Conservation (phyloP, 2,113 vertebrate genomes). For the Pomatostomus ruficeps region DNA sequence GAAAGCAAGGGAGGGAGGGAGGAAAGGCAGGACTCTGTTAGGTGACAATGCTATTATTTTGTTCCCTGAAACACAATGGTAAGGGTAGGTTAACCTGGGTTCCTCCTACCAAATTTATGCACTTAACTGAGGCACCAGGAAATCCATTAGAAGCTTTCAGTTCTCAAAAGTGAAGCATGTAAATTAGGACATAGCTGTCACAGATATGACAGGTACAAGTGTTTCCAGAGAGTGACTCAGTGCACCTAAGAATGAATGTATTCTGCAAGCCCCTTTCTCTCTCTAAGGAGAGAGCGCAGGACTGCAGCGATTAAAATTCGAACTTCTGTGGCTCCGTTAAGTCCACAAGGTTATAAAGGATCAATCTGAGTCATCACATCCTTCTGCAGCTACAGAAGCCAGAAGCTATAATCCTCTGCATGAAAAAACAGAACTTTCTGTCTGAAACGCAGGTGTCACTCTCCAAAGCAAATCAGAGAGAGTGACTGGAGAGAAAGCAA, state of each 20-base stretch:
- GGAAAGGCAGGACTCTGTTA: constrained; percentile 4
- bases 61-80: neutral
- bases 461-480: neutral
- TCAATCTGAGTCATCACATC: neutral
- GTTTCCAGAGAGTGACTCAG: neutral
- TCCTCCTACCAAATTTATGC: constrained; percentile 11
- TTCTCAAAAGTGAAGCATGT: neutral
- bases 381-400: neutral
- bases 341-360: neutral
- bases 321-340: neutral
- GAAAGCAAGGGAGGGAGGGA: neutral
- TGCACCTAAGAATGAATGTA: neutral
- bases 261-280: neutral
- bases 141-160: constrained; percentile 7
- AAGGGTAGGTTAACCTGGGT: neutral
- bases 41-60: neutral
- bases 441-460: neutral
- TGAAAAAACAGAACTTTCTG: neutral
- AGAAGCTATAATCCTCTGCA: neutral
- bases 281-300: rapidly evolving
- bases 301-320: neutral
- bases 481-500: neutral
- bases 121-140: neutral
- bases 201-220: neutral
- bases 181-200: neutral